Evolutionary conservation across 2,797 vertebrate genomes (phyloP), one percentile per base, ranked within the genome.

Genomic region (Labeo calbasu): DNA sequence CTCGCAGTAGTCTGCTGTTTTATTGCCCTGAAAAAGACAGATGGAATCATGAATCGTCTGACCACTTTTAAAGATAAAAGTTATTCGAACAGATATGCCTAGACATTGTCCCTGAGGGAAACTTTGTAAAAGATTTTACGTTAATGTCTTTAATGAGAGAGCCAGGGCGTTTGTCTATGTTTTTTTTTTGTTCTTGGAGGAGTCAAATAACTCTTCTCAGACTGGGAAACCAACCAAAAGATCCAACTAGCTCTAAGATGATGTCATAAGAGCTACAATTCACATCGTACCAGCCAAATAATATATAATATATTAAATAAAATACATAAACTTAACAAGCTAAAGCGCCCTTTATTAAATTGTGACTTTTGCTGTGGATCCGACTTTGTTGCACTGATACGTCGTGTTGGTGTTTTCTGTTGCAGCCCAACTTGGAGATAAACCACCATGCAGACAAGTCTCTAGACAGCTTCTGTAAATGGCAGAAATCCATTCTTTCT

Each of bases 361-460:
- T 19, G 14, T 46, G 46, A 53, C 32, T 40, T 82, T 73, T 53
- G 19, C 32, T 13, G n/a, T 43, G 36, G 12, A 36, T 53, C 43
- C 28, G 25, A 55, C 48, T 61, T 73, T 77, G 71, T 68, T 48
- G 17, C 12, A 59, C 9, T n/a, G 72, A 48, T 40, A 19, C 87
- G 15, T 36, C 50, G 28, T 19, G n/a, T 21, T 65, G 69, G 51
- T 51, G 25, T 77, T 79, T 12, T 85, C 15, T 87, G 53, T 85
- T 86, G 89, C 95, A 99, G 98, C 97, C 97, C 87, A 99, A 99
- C 94, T 95, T 99, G 95, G 97, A 99, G 96, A 98, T 99, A 91
- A 99, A 99, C 95, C 98, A 99, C 92, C 98, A 99, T 85, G 98
- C 98, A 86, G 98, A 99, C 96, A 99, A 99, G 95, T 99, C 98